Conservation (phyloP, 2,113 vertebrate genomes). For the Spea bombifrons region DNA sequence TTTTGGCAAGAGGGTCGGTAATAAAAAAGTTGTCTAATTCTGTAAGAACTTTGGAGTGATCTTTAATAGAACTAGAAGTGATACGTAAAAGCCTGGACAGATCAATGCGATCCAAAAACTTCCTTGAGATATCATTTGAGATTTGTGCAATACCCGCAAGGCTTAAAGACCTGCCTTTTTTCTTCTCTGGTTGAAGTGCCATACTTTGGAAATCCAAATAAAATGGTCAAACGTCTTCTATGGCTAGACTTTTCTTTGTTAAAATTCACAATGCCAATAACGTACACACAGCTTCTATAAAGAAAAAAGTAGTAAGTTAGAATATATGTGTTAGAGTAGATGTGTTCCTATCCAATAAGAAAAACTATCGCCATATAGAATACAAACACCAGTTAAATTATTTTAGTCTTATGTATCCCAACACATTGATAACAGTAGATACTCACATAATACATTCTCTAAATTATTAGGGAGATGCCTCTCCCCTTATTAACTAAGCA, state of each 20-base stretch:
- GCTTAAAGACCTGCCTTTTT: slow-evolving; percentile 24
- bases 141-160: slow-evolving; percentile 43
- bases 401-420: too few relatives aligned
- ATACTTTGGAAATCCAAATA: slow-evolving; percentile 11
- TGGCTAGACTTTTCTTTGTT: not conserved
- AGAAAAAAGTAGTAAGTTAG: not conserved
- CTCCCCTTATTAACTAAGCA: too few relatives aligned
- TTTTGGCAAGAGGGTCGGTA: slow-evolving; percentile 39
- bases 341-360: too few relatives aligned
- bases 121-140: slow-evolving; percentile 40
- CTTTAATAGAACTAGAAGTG: slow-evolving; percentile 31
- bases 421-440: too few relatives aligned
- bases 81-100: slow-evolving; percentile 31
- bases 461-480: too few relatives aligned
- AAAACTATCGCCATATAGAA: too few relatives aligned
- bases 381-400: too few relatives aligned
- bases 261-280: not conserved
- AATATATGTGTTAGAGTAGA: too few relatives aligned
- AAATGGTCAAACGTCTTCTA: not conserved
- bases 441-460: too few relatives aligned
- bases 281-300: not conserved
- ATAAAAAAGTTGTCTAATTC: slow-evolving; percentile 34
- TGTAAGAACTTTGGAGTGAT: slow-evolving; percentile 24
- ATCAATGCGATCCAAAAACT: slow-evolving; percentile 43
- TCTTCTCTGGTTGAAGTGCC: slow-evolving; percentile 22